phyloP scores from a whole-genome alignment of 1,140 invertebrate genomes.

The Papilio polytes region DNA sequence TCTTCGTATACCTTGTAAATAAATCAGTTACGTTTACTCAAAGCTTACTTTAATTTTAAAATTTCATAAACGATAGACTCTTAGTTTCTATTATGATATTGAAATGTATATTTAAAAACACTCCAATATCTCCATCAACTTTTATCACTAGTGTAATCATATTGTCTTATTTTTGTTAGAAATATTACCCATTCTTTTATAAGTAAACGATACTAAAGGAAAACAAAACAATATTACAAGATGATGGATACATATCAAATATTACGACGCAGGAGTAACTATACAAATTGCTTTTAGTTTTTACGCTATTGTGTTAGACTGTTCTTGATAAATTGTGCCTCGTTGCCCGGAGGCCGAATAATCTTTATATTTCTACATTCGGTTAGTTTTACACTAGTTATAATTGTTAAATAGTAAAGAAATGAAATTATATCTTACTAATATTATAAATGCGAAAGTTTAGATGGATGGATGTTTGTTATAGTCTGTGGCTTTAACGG shows the following conservation, averaged over 20 bases:
- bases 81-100: too few species aligned
- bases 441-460: too few species aligned
- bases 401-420: background rate
- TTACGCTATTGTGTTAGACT: background rate
- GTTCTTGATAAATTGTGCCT: background rate
- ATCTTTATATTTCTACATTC: background rate
- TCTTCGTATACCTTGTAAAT: background rate
- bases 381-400: background rate
- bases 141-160: too few species aligned
- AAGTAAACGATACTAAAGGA: too few species aligned
- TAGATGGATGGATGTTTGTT: too few species aligned
- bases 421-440: background rate
- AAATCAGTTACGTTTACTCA: background rate
- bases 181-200: too few species aligned
- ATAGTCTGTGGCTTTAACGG: too few species aligned
- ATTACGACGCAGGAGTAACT: background rate
- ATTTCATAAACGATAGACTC: too few species aligned
- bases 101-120: too few species aligned
- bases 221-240: background rate
- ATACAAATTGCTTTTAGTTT: slow-evolving; percentile 14
- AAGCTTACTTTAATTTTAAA: background rate
- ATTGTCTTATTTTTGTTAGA: too few species aligned
- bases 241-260: slow-evolving; percentile 11
- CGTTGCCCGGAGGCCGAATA: background rate
- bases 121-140: too few species aligned